Base-by-base conservation (phyloP, 2,888 invertebrate genomes). In the Sphecodes monilicornis region DNA sequence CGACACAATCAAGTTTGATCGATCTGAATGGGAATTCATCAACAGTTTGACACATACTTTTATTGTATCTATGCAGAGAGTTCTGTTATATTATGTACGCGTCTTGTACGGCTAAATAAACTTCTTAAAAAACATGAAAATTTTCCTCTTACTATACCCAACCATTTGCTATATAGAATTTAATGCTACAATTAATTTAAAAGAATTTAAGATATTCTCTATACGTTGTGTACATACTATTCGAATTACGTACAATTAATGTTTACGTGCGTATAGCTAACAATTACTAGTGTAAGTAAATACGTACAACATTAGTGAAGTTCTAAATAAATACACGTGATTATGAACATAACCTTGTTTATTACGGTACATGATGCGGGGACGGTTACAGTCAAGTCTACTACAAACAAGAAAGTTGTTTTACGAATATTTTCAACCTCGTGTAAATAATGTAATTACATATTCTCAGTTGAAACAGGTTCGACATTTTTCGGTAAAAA, bases 91-190 rank as follows among this genome's bases (percentile, higher is more conserved):
- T 87, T 91, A 90, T 87, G 80, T 82, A 86, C 80, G 76, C 84
- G 85, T 80, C 90, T 89, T 91, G 90, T 87, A 84, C 89, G 78
- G 89, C 89, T 90, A 72, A 93, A 93, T 93, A 92, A 91, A 92
- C 72, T 29, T 87, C 91, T 80, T 86, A 89, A 88, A 88, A 89
- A 89, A 89, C 86, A 84, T 66, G 10, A 78, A 29, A 46, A 32
- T 16, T 18, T 11, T 16, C 11, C 13, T 57, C 29, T 22, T 54
- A 4, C 32, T 39, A n/a, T n/a, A 18, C 26, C 18, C 46, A 22
- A 2, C 18, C n/a, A 68, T 68, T n/a, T 2, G 32, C 22, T 36
- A 36, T 36, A n/a, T n/a, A 36, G 11, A 36, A 66, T 22, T 36
- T 36, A 66, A 66, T 32, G 22, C 0, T 66, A 22, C 16, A 36